phyloP scores from a whole-genome alignment of 2,888 invertebrate genomes.

The Eurois occulta region DNA sequence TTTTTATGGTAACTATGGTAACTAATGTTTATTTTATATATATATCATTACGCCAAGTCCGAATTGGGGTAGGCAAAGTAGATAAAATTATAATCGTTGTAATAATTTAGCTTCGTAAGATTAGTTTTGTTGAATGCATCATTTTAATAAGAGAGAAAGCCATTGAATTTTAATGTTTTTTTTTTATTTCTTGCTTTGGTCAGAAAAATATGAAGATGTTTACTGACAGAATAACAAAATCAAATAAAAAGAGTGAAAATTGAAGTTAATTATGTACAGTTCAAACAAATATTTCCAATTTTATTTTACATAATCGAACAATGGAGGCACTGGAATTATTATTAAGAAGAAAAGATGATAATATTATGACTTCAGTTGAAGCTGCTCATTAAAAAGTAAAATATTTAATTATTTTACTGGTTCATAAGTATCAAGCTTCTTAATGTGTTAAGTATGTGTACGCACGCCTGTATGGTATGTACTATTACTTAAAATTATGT shows the following conservation, averaged over 20 bases:
- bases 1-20: slow-evolving; percentile 49
- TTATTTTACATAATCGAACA: background rate
- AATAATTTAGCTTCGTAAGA: slow-evolving; percentile 43
- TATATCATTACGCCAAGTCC: slow-evolving; percentile 19
- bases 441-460: slow-evolving; percentile 15
- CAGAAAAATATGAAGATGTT: background rate
- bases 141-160: background rate
- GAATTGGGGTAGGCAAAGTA: slow-evolving; percentile 25
- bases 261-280: background rate
- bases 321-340: background rate
- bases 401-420: slow-evolving; percentile 3
- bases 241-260: background rate
- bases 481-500: slow-evolving; percentile 33
- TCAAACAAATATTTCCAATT: background rate
- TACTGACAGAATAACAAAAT: background rate
- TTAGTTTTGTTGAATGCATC: slow-evolving; percentile 10
- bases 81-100: slow-evolving; percentile 55
- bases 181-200: background rate
- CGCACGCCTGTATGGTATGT: background rate
- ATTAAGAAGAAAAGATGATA: background rate
- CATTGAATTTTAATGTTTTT: background rate
- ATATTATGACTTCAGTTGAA: slow-evolving; percentile 2
- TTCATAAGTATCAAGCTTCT: slow-evolving; percentile 25
- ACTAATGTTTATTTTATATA: slow-evolving; percentile 36
- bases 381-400: background rate